A percentile compares a stretch with the other conserved stretches of the same genome.
These are phyloP conservation scores for Trichonephila inaurata DNA, from an alignment of 1,140 invertebrate genomes.

Conservation along the genomic window DNA sequence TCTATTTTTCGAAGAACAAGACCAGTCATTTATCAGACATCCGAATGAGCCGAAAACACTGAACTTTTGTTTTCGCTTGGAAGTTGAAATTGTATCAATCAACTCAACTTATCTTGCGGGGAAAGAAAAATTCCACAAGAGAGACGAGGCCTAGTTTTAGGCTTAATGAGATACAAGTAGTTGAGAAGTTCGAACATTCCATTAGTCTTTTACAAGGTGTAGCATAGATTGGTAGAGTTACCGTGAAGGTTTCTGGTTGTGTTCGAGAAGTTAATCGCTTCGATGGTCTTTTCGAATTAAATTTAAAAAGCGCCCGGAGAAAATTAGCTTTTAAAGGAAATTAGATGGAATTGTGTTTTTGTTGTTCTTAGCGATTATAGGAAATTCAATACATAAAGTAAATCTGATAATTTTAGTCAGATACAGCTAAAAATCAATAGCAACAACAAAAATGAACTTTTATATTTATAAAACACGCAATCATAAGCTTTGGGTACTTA, in stretches of 20 bases:
- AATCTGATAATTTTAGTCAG: no score
- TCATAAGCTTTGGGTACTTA: no score
- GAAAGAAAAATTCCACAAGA: neutral
- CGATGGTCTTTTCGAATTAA: neutral
- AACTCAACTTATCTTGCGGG: neutral
- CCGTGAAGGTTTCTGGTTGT: neutral
- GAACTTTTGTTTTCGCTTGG: neutral
- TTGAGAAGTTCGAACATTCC: neutral
- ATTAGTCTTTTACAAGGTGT: neutral
- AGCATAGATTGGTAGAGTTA: no score
- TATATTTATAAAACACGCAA: no score
- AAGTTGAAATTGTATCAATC: neutral
- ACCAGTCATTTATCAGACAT: neutral
- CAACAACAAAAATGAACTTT: no score
- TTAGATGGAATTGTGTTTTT: neutral
- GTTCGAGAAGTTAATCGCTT: neutral
- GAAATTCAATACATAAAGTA: no score
- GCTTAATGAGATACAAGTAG: slow-evolving; percentile 27
- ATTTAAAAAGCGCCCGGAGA: neutral
- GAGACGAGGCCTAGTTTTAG: neutral
- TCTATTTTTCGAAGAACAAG: neutral
- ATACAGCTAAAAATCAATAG: no score
- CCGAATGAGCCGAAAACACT: neutral
- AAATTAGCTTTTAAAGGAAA: neutral
- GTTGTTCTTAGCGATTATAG: no score